Evolutionary conservation across 2,888 invertebrate genomes (phyloP).

Genomic region (Elaeidobius kamerunicus): DNA sequence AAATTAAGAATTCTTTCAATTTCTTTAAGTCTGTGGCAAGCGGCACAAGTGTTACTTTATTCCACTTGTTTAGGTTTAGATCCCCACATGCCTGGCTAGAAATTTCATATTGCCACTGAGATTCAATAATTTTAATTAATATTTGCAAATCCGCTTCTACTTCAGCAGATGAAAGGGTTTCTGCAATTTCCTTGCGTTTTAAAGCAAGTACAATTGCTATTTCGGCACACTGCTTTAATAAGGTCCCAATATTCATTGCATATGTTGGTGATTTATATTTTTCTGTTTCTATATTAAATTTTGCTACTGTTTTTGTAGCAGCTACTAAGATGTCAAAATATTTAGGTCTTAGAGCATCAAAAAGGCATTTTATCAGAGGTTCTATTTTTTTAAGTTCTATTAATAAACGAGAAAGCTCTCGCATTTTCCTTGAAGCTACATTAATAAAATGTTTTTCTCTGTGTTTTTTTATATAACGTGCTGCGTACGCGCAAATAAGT

Average conservation of each 20-base stretch:
- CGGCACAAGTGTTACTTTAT: conserved; percentile 32
- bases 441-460: neutral
- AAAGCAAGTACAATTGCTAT: conserved; percentile 31
- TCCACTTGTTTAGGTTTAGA: conserved; percentile 32
- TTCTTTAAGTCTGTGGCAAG: conserved; percentile 30
- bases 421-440: conserved; percentile 16
- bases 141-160: conserved; percentile 29
- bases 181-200: conserved; percentile 9
- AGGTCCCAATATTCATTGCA: conserved; percentile 34
- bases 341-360: conserved; percentile 3
- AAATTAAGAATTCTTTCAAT: conserved; percentile 23
- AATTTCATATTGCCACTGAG: conserved; percentile 26
- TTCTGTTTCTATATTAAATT: conserved; percentile 29
- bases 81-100: conserved; percentile 24
- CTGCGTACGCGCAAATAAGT: conserved; percentile 30
- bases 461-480: conserved; percentile 13
- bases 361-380: conserved; percentile 6
- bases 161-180: conserved; percentile 11
- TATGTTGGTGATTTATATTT: conserved; percentile 25
- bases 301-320: conserved; percentile 21
- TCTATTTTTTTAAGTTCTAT: conserved; percentile 14
- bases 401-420: conserved; percentile 15
- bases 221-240: conserved; percentile 36
- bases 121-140: conserved; percentile 27
- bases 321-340: conserved; percentile 7